phyloP scores from a whole-genome alignment of 2,888 invertebrate species.

The Dryococelus australis region DNA sequence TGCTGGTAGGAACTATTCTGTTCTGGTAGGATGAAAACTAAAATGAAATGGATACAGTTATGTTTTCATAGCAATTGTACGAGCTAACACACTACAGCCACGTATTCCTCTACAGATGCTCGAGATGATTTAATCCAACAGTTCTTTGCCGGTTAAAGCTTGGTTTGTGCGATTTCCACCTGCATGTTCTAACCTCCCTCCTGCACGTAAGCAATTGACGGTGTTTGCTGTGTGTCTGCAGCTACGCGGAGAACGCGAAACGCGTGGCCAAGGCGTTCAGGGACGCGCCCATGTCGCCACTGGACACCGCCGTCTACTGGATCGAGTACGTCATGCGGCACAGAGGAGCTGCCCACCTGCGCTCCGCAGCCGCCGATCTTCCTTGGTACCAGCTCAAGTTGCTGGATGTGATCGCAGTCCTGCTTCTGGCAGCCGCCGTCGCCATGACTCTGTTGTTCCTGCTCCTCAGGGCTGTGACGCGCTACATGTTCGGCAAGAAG shows the following conservation, averaged over 20 bases:
- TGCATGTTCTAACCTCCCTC: too few species aligned
- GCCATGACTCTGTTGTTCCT: neutral
- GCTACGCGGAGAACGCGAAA: conserved; percentile 37
- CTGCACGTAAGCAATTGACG: too few species aligned
- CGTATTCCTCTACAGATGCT: too few species aligned
- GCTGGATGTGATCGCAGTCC: conserved; percentile 52
- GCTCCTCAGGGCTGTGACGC: conserved; percentile 19
- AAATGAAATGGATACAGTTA: too few species aligned
- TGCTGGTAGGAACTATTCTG: too few species aligned
- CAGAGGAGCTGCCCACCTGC: conserved; percentile 57
- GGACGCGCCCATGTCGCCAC: conserved; percentile 65
- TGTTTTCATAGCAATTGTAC: too few species aligned
- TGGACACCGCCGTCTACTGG: conserved; percentile 71
- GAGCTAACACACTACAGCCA: too few species aligned
- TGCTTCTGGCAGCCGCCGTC: neutral
- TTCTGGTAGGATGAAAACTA: too few species aligned
- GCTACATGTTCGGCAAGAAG: conserved; percentile 20
- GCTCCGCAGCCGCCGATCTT: conserved; percentile 57
- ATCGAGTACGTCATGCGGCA: conserved; percentile 67
- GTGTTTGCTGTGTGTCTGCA: neutral
- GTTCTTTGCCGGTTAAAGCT: too few species aligned
- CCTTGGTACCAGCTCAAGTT: conserved; percentile 58
- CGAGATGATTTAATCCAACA: too few species aligned
- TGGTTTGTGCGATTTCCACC: too few species aligned
- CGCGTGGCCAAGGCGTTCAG: conserved; percentile 56